Percentiles rank a stretch among this genome's conserved stretches.
Evolutionary conservation across 2,113 vertebrate species (phyloP).

Genomic region (Oryzias javanicus): DNA sequence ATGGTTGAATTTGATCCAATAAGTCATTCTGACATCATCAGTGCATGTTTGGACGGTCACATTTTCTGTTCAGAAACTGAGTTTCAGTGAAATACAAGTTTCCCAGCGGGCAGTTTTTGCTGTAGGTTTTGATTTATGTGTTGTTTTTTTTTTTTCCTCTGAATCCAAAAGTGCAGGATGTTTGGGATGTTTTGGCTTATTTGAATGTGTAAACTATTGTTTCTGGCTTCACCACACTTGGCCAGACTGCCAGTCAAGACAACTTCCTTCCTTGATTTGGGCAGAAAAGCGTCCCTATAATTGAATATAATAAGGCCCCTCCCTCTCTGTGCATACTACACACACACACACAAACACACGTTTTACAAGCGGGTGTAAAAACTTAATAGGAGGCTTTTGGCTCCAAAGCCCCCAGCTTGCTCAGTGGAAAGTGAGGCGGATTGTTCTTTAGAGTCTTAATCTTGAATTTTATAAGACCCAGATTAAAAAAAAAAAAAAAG

Average conservation of each 20-base stretch:
- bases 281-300: constrained; percentile 64
- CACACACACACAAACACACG: constrained; percentile 37
- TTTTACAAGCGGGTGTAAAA: constrained; percentile 71
- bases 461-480: constrained; percentile 62
- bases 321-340: constrained; percentile 60
- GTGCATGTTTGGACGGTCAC: too few relatives aligned
- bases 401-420: constrained; percentile 65
- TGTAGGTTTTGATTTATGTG: constrained; percentile 8
- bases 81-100: neutral
- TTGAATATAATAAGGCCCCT: constrained; percentile 67
- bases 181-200: constrained; percentile 48
- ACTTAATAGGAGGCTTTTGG: constrained; percentile 71
- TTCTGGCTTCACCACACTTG: constrained; percentile 56
- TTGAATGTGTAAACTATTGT: constrained; percentile 56
- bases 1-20: too few relatives aligned
- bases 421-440: constrained; percentile 66
- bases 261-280: constrained; percentile 70
- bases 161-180: constrained; percentile 43
- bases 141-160: neutral
- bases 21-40: too few relatives aligned
- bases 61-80: too few relatives aligned
- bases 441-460: constrained; percentile 74
- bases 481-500: constrained; percentile 61
- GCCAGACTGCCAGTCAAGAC: constrained; percentile 71
- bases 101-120: constrained; percentile 12